Conservation (phyloP, 2,888 invertebrate genomes). For the Drosophila hawaiiensis region DNA sequence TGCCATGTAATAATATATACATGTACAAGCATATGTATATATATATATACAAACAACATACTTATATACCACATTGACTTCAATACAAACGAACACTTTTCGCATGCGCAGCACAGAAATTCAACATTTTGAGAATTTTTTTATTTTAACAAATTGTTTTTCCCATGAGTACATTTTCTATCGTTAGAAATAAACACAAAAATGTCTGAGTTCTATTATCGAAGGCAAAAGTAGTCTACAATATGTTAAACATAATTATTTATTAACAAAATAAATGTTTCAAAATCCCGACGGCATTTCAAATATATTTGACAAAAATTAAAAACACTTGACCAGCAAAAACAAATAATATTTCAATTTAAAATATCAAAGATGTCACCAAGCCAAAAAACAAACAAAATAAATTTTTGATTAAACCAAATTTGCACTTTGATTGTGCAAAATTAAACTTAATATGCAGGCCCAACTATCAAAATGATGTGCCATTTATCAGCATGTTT, state of each 20-base stretch:
- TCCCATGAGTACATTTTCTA: background rate
- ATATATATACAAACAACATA: conserved; percentile 14
- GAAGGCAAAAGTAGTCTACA: background rate
- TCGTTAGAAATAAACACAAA: background rate
- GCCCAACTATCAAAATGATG: background rate
- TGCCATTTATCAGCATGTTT: background rate
- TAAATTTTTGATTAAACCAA: background rate
- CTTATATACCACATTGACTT: background rate
- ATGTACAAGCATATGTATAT: conserved; percentile 10
- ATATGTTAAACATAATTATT: background rate
- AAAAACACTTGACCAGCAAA: background rate
- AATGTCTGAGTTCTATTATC: background rate
- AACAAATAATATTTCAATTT: background rate
- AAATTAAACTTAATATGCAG: background rate
- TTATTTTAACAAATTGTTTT: background rate
- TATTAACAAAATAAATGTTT: background rate
- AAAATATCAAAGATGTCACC: background rate
- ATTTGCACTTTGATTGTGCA: background rate
- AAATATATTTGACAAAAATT: background rate
- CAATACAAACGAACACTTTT: background rate
- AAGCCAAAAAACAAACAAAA: background rate
- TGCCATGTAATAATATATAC: conserved; percentile 24
- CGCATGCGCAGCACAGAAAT: background rate
- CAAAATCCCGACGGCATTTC: background rate
- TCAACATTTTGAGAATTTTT: background rate